Conservation (phyloP, 2,888 invertebrate genomes). For the Amorpha juglandis region DNA sequence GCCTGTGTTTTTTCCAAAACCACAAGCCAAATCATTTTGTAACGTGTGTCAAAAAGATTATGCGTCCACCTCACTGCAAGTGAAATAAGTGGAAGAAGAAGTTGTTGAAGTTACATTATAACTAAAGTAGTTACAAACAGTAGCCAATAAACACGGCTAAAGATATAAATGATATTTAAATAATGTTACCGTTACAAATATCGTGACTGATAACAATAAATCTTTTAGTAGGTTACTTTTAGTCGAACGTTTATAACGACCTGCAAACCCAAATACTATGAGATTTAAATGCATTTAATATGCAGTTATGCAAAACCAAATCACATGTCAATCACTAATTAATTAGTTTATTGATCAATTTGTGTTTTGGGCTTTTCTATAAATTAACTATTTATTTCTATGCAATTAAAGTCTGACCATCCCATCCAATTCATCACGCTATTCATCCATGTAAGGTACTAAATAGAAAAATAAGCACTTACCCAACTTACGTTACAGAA, state of each 20-base stretch:
- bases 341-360: background rate
- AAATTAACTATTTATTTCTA: too few relatives aligned
- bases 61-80: too few relatives aligned
- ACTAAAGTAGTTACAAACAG: background rate
- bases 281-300: background rate
- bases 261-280: conserved; percentile 7
- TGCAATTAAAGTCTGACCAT: too few relatives aligned
- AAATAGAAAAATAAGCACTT: too few relatives aligned
- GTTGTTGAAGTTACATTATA: background rate
- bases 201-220: conserved; percentile 14
- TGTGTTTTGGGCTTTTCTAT: background rate
- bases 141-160: background rate
- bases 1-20: too few relatives aligned
- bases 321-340: background rate
- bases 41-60: too few relatives aligned
- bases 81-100: too few relatives aligned
- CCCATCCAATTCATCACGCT: too few relatives aligned
- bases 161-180: background rate
- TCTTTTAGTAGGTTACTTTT: conserved; percentile 7
- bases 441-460: too few relatives aligned
- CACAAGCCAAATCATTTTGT: too few relatives aligned
- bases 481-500: too few relatives aligned
- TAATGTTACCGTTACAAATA: background rate
- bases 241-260: background rate
- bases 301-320: conserved; percentile 18